Base-by-base conservation (phyloP, 2,113 vertebrate genomes). In the Percopsis transmontana region DNA sequence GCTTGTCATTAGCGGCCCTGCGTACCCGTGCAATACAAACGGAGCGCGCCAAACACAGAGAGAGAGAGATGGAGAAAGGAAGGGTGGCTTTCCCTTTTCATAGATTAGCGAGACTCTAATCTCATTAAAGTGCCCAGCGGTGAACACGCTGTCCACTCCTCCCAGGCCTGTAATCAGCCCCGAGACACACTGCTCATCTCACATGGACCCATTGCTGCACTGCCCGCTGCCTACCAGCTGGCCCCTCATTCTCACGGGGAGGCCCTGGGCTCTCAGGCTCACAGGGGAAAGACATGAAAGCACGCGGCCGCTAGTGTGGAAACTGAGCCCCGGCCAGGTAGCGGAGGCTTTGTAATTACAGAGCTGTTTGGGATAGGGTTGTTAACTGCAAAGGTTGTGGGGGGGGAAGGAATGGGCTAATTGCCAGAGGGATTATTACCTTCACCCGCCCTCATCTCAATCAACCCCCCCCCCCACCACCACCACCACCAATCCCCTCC, bases 351-450 rank as follows among this genome's bases (percentile, higher is more conserved):
- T 64, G 92, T 94, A 97, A 97, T 98, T 96, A 95, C 84, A 89
- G 91, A 92, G 92, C 90, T 93, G 92, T 92, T 94, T 93, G 94
- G 93, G 91, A 94, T 92, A 93, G 94, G 94, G 94, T 95, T 97
- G 96, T 95, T 96, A 95, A 94, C 93, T 91, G 93, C 92, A 92
- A 13, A 7, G 19, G 2, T 6, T 1, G 47, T 0, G 47, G n/a
- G 18, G 78, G 66, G 70, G 67, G 76, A 70, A 76, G 77, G 57
- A 77, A 60, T 47, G 60, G 90, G 83, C 87, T 92, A 90, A 93
- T 94, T 94, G 94, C 94, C 94, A 95, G 91, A 73, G 84, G 95
- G 95, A 97, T 97, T 97, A 96, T 89, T 87, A 33, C 89, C 88
- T 93, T 69, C 59, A 14, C 24, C 40, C 70, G 38, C 58, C 92